A percentile compares a stretch with the other conserved stretches of the same genome.
These are phyloP conservation scores for Augochlorella aurata DNA, from an alignment of 2,888 invertebrate genomes.

Conservation along the genomic window DNA sequence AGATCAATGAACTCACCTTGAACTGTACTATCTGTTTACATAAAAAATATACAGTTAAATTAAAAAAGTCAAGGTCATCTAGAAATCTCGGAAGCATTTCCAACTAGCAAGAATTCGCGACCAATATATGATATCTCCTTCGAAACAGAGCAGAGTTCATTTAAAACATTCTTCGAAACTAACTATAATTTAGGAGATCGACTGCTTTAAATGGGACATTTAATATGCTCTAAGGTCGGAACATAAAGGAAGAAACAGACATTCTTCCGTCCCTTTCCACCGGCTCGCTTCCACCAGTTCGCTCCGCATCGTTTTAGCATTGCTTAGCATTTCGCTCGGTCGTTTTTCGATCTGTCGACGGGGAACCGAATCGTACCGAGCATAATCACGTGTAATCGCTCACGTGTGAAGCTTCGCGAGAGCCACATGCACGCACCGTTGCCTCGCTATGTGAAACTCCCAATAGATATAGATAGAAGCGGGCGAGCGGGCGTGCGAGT, in stretches of 20 bases:
- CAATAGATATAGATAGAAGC: conserved; percentile 46
- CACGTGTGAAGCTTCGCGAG: conserved; percentile 66
- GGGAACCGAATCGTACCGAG: conserved; percentile 30
- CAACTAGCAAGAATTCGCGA: no score
- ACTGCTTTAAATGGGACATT: no score
- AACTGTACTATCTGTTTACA: no score
- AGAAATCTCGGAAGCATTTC: no score
- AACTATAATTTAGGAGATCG: no score
- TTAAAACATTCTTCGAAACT: no score
- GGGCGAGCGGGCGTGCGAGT: neutral
- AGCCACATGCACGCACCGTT: conserved; percentile 53
- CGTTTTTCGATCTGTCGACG: conserved; percentile 24
- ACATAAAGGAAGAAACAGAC: neutral
- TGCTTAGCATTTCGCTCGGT: neutral
- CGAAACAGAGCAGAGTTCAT: no score
- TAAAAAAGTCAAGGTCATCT: no score
- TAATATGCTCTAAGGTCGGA: neutral
- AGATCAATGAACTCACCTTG: no score
- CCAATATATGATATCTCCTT: no score
- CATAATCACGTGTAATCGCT: conserved; percentile 63
- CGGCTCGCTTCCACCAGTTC: neutral
- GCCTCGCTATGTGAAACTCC: conserved; percentile 50
- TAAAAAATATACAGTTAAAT: no score
- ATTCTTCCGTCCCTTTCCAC: neutral
- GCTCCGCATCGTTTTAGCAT: no score